phyloP scores from a whole-genome alignment of 2,888 invertebrate species.

The Microctonus brassicae region DNA sequence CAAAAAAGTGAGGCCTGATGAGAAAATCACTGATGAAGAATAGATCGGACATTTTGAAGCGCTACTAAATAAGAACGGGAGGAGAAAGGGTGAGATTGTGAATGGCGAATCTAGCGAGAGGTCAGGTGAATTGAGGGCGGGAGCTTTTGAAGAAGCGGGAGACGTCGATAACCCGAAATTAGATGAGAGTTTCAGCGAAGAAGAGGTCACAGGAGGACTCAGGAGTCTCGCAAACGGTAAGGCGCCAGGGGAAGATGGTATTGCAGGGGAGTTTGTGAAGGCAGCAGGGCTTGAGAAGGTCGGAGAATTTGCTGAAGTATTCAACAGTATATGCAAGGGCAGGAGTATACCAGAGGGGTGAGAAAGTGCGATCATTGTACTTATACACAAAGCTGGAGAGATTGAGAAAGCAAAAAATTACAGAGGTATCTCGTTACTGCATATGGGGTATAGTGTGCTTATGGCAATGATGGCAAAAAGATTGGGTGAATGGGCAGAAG shows the following conservation, averaged over 20 bases:
- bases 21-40: neutral
- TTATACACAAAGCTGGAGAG: neutral
- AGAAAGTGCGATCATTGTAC: neutral
- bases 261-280: neutral
- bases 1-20: neutral
- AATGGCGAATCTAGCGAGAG: too few species aligned
- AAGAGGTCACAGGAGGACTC: neutral
- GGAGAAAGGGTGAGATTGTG: too few species aligned
- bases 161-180: too few species aligned
- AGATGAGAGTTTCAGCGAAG: too few species aligned
- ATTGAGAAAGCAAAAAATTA: neutral
- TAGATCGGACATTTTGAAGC: neutral
- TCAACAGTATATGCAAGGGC: conserved; percentile 24
- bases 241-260: neutral
- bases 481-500: neutral
- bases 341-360: neutral
- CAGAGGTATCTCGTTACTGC: neutral
- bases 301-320: neutral
- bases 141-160: too few species aligned
- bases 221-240: neutral
- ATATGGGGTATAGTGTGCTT: neutral
- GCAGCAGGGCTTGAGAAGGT: neutral
- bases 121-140: too few species aligned
- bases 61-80: neutral
- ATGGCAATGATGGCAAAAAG: neutral